These are phyloP conservation scores for Sakesphorus luctuosus DNA, from an alignment of 2,113 vertebrate genomes.

Conservation along the genomic window DNA sequence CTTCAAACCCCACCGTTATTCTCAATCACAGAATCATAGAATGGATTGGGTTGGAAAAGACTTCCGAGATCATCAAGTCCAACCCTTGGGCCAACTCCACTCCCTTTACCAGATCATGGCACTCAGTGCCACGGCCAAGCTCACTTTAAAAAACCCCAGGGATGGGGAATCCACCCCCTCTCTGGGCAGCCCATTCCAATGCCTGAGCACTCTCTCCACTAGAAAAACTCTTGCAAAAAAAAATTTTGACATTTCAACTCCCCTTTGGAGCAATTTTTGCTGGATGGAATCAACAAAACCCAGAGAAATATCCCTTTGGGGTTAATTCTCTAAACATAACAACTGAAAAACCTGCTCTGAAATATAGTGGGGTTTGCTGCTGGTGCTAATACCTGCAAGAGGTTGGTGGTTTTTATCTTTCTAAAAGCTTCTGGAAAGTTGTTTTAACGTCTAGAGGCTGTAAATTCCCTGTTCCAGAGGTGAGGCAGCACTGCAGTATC, in stretches of 20 bases:
- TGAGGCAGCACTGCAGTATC: not conserved
- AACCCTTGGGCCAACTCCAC: too few relatives aligned
- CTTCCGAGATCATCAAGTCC: too few relatives aligned
- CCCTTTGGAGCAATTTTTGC: not conserved
- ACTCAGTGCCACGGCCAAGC: too few relatives aligned
- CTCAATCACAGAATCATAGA: not conserved
- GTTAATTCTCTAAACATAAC: not conserved
- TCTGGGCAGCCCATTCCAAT: too few relatives aligned
- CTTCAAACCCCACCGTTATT: not conserved
- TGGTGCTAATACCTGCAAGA: not conserved
- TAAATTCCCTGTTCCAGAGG: not conserved
- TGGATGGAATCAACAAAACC: not conserved
- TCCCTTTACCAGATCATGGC: too few relatives aligned
- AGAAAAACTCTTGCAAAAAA: not conserved
- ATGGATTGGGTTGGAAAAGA: too few relatives aligned
- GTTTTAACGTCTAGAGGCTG: not conserved
- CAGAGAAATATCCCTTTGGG: not conserved
- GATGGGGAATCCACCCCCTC: too few relatives aligned
- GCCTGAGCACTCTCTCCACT: not conserved
- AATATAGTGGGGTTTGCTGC: not conserved
- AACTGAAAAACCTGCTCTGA: not conserved
- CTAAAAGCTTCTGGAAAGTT: not conserved
- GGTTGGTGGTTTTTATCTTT: not conserved
- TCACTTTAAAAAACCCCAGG: too few relatives aligned
- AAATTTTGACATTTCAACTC: not conserved